Base-by-base conservation (phyloP, 2,888 invertebrate genomes). In the Ptilodon capucinus region DNA sequence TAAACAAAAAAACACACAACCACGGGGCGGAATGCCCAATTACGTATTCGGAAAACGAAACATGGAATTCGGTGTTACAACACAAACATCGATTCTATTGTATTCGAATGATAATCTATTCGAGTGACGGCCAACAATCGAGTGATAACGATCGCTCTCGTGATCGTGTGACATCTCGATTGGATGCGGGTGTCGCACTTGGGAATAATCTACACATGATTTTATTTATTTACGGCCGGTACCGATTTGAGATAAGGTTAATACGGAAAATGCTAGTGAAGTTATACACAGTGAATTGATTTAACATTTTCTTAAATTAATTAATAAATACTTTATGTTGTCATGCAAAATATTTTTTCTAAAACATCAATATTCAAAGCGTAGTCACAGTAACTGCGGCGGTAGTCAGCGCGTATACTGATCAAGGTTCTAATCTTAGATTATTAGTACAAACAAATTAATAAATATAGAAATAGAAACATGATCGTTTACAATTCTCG, bases 131-230 rank as follows among this genome's bases (percentile, higher is more conserved):
- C 60, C 58, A 57, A 68, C 64, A 63, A 66, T 69, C 71, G 54
- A 51, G 49, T 58, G 80, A 78, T 79, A 73, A 72, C 66, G 52
- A 77, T 78, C 76, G 55, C 52, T 30, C 48, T 19, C 32, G 38
- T 18, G 64, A 64, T 71, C 63, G 62, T 60, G 71, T 68, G 65
- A 64, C 70, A 69, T 63, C 64, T 60, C 66, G 71, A 75, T 77
- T 74, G 73, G 75, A 82, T 82, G 80, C 81, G 81, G 81, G 81
- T 70, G 74, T 71, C 74, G 62, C 64, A 46, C 45, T 42, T 39
- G 46, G 42, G 54, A 47, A 50, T 55, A 54, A 56, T 58, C 58
- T 53, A 54, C 51, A 58, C 50, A 61, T 56, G 53, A 59, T 68
- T 28, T 28, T 28, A 28, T 28, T 68, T 66, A 58, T 68, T 62